Conservation (phyloP, 2,797 vertebrate species). For the Syngnathus acus region DNA sequence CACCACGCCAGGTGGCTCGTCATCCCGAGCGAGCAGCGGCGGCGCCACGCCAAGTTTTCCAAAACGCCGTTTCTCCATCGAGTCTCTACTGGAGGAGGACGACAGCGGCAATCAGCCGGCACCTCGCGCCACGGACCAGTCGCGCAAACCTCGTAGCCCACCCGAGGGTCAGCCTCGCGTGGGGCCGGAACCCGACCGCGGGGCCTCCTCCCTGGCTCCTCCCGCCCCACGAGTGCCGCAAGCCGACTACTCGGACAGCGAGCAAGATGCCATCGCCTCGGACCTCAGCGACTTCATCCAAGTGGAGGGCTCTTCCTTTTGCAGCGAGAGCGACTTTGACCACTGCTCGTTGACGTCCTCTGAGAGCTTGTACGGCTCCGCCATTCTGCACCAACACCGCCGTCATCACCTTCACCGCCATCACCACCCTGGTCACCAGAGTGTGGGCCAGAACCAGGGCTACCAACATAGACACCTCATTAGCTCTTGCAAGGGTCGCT, state of each 20-base stretch:
- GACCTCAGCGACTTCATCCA: conserved; percentile 95
- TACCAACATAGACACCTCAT: conserved; percentile 86
- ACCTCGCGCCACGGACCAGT: conserved; percentile 39
- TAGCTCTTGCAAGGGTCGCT: conserved; percentile 93
- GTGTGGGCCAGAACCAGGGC: conserved; percentile 77
- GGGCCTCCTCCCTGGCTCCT: conserved; percentile 37
- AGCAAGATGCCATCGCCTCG: conserved; percentile 86
- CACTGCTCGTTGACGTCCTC: conserved; percentile 96
- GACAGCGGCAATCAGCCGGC: conserved; percentile 46
- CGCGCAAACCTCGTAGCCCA: conserved; percentile 64
- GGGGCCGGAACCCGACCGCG: conserved; percentile 66
- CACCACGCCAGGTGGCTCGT: conserved; percentile 76
- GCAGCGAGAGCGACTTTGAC: conserved; percentile 97
- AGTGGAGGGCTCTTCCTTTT: conserved; percentile 93
- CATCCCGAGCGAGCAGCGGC: conserved; percentile 74
- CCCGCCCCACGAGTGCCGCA: conserved; percentile 38
- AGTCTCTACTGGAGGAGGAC: conserved; percentile 91
- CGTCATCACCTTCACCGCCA: conserved; percentile 75
- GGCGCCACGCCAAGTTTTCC: conserved; percentile 65
- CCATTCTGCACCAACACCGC: conserved; percentile 70
- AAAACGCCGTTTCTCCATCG: conserved; percentile 88
- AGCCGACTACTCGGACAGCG: conserved; percentile 87
- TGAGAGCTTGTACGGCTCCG: conserved; percentile 83
- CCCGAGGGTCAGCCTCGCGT: conserved; percentile 75
- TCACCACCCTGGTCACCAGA: conserved; percentile 80